phyloP scores from a whole-genome alignment of 2,888 invertebrate genomes.

The Pemphredon lugubris region DNA sequence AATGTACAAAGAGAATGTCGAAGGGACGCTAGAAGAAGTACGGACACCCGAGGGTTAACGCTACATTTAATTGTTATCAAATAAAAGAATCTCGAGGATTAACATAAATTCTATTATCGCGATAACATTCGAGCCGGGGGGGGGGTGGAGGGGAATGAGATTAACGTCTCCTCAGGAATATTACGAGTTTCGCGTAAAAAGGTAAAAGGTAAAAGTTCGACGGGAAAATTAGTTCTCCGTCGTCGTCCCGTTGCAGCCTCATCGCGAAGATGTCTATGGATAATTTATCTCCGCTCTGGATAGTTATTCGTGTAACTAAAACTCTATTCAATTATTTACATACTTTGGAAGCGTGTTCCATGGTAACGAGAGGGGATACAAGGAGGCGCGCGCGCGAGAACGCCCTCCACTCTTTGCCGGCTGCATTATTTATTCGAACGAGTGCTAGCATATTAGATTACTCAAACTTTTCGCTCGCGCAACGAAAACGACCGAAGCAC shows the following conservation, averaged over 20 bases:
- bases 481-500: slow-evolving; percentile 37
- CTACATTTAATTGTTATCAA: too few relatives aligned
- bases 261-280: background rate
- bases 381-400: slow-evolving; percentile 14
- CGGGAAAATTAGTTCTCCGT: too few relatives aligned
- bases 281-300: background rate
- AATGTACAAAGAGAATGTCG: slow-evolving; percentile 9
- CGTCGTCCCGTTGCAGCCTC: too few relatives aligned
- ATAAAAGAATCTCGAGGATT: too few relatives aligned
- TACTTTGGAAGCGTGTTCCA: slow-evolving; percentile 28
- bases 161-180: too few relatives aligned
- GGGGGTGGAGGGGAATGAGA: too few relatives aligned
- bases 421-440: slow-evolving; percentile 48
- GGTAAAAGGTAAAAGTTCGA: too few relatives aligned
- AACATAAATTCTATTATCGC: too few relatives aligned
- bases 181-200: too few relatives aligned
- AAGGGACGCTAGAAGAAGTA: too few relatives aligned
- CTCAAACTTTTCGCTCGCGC: slow-evolving; percentile 40
- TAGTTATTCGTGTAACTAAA: slow-evolving; percentile 25
- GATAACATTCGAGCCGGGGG: too few relatives aligned
- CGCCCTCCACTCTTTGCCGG: slow-evolving; percentile 22
- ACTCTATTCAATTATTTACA: slow-evolving; percentile 33
- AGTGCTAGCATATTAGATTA: slow-evolving; percentile 52
- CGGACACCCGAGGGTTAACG: too few relatives aligned
- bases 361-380: slow-evolving; percentile 30